A percentile compares a stretch with the other conserved stretches of the same genome.
Conservation (phyloP, 1,140 invertebrate species). For the Neodiprion pinetum region DNA sequence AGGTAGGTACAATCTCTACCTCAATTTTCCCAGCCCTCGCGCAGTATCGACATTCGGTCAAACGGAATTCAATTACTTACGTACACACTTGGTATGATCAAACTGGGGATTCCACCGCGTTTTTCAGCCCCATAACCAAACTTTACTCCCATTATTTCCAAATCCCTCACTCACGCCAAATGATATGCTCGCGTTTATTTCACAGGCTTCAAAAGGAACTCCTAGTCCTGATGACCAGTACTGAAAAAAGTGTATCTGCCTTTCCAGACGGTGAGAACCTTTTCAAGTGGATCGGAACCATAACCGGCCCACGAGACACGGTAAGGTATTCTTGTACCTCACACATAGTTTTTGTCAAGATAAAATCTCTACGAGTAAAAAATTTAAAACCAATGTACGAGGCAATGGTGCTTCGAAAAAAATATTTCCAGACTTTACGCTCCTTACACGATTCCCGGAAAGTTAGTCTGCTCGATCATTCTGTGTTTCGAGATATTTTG, state of each 20-base stretch:
- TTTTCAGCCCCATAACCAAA: slow-evolving; percentile 15
- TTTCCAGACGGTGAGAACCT: slow-evolving; percentile 97
- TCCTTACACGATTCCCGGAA: neutral
- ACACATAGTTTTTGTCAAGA: slow-evolving; percentile 6
- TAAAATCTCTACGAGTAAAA: too few species aligned
- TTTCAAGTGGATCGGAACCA: slow-evolving; percentile 96
- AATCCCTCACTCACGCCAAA: slow-evolving; percentile 20
- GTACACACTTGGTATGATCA: neutral
- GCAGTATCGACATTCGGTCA: neutral
- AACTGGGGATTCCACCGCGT: slow-evolving; percentile 20
- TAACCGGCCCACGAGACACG: slow-evolving; percentile 86
- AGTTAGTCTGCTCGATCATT: too few species aligned
- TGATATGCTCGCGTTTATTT: slow-evolving; percentile 37
- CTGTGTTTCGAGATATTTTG: too few species aligned
- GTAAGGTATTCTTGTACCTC: slow-evolving; percentile 60
- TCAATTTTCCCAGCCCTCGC: slow-evolving; percentile 1
- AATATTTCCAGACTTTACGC: neutral
- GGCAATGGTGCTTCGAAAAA: too few species aligned
- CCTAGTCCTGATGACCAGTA: slow-evolving; percentile 85
- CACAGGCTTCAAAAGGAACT: slow-evolving; percentile 82
- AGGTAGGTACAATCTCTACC: slow-evolving; percentile 65
- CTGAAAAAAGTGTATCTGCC: slow-evolving; percentile 91
- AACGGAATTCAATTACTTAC: neutral
- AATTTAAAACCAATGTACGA: too few species aligned
- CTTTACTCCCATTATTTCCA: slow-evolving; percentile 16